A percentile compares a stretch with the other conserved stretches of the same genome.
phyloP scores from a whole-genome alignment of 1,140 invertebrate genomes.

The Centruroides vittatus region DNA sequence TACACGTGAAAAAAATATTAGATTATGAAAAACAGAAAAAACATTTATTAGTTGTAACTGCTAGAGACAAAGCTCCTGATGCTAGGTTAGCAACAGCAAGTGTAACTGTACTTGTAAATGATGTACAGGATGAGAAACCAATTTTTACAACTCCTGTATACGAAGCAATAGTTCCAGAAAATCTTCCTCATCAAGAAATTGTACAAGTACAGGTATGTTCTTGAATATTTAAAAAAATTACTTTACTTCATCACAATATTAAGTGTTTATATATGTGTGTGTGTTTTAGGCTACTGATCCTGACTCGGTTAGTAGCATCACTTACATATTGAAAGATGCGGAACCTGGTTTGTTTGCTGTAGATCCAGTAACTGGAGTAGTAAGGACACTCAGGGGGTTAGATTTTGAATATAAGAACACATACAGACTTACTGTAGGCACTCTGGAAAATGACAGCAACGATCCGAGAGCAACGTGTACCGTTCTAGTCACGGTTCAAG shows the following conservation, averaged over 20 bases:
- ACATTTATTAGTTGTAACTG: constrained; percentile 51
- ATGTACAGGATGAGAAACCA: constrained; percentile 70
- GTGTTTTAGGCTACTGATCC: constrained; percentile 19
- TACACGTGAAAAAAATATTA: constrained; percentile 54
- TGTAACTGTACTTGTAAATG: constrained; percentile 60
- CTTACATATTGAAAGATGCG: constrained; percentile 67
- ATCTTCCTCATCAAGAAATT: constrained; percentile 55
- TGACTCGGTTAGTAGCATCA: constrained; percentile 38
- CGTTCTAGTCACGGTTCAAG: constrained; percentile 55
- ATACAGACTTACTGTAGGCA: constrained; percentile 60
- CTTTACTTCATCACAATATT: too few relatives aligned
- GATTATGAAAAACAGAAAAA: constrained; percentile 71
- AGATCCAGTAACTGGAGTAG: constrained; percentile 56
- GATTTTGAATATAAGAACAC: constrained; percentile 61
- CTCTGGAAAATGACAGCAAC: constrained; percentile 53
- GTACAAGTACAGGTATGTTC: constrained; percentile 45
- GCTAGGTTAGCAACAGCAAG: constrained; percentile 69
- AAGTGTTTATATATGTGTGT: neutral
- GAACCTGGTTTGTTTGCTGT: constrained; percentile 64
- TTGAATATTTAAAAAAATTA: constrained; percentile 15
- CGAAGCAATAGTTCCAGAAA: constrained; percentile 65
- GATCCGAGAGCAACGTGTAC: constrained; percentile 54
- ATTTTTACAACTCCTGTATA: constrained; percentile 55
- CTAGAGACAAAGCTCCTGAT: constrained; percentile 70
- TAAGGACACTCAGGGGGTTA: constrained; percentile 54